Percentiles rank a stretch among this genome's conserved stretches.
Evolutionary conservation across 2,113 vertebrate species (phyloP).

Genomic region (Carassius auratus): DNA sequence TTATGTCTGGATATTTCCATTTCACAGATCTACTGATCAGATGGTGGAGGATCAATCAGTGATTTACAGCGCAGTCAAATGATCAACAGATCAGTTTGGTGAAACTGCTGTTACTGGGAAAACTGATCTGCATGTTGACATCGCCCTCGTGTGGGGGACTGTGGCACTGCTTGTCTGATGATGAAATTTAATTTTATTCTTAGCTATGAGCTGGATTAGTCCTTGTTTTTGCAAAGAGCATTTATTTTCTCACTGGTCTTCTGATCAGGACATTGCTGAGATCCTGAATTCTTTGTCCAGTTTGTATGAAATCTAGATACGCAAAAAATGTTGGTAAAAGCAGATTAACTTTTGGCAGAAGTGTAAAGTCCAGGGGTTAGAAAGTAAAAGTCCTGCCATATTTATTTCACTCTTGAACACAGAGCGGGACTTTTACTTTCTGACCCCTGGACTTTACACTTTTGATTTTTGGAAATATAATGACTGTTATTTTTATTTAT

Average conservation of each 20-base stretch:
- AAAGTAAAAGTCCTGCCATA: too few relatives aligned
- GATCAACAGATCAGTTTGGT: background rate
- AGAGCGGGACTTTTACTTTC: too few relatives aligned
- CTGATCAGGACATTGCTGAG: background rate
- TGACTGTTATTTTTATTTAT: too few relatives aligned
- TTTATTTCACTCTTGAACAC: too few relatives aligned
- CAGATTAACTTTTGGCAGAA: too few relatives aligned
- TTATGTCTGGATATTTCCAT: background rate
- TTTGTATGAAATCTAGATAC: background rate
- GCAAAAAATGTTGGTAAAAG: background rate
- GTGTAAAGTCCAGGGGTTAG: too few relatives aligned
- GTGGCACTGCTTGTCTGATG: background rate
- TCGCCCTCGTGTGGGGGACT: background rate
- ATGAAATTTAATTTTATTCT: background rate
- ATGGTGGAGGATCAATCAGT: background rate
- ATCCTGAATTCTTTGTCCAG: background rate
- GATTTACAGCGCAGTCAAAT: slow-evolving; percentile 23
- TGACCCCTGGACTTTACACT: too few relatives aligned
- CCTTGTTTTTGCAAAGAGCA: background rate
- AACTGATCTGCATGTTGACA: background rate
- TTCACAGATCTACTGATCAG: slow-evolving; percentile 16
- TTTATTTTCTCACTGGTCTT: background rate
- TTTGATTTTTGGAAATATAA: too few relatives aligned
- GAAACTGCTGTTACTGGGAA: background rate
- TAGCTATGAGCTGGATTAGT: background rate